Conservation (phyloP, 2,797 vertebrate genomes). For the Ctenopoma kingsleyae region DNA sequence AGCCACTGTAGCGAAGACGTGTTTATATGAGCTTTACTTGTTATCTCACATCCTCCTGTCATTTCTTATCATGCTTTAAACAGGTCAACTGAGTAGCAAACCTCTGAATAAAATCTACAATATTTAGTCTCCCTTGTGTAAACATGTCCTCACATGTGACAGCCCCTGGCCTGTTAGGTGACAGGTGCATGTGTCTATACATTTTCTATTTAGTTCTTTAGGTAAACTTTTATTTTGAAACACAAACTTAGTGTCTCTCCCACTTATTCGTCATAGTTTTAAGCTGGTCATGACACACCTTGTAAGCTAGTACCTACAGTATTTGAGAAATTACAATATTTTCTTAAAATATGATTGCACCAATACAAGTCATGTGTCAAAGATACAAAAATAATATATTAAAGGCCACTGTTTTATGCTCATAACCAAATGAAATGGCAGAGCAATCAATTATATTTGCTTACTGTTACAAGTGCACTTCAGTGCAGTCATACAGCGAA, state of each 20-base stretch:
- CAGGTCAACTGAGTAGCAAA: constrained; percentile 16
- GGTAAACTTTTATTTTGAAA: too few relatives aligned
- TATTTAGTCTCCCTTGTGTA: constrained; percentile 9
- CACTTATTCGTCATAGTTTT: too few relatives aligned
- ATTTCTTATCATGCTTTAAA: constrained; percentile 29
- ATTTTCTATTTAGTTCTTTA: too few relatives aligned
- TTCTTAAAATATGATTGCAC: constrained; percentile 28
- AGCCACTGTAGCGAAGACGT: background rate
- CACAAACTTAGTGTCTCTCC: too few relatives aligned
- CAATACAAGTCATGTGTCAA: constrained; percentile 15
- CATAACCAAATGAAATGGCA: constrained; percentile 32
- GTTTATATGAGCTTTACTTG: background rate
- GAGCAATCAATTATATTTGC: constrained; percentile 40
- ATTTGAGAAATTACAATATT: constrained; percentile 40
- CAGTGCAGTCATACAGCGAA: constrained; percentile 6
- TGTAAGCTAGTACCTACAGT: constrained; percentile 25
- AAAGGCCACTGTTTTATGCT: constrained; percentile 31
- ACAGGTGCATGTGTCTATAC: too few relatives aligned
- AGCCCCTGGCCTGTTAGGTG: too few relatives aligned
- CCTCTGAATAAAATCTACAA: constrained; percentile 21
- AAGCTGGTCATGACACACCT: background rate
- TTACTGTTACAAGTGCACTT: constrained; percentile 16
- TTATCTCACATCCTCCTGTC: background rate
- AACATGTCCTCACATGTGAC: constrained; percentile 11
- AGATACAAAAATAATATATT: constrained; percentile 36